Base-by-base conservation (phyloP, 2,113 vertebrate genomes). In the Cinclus cinclus region DNA sequence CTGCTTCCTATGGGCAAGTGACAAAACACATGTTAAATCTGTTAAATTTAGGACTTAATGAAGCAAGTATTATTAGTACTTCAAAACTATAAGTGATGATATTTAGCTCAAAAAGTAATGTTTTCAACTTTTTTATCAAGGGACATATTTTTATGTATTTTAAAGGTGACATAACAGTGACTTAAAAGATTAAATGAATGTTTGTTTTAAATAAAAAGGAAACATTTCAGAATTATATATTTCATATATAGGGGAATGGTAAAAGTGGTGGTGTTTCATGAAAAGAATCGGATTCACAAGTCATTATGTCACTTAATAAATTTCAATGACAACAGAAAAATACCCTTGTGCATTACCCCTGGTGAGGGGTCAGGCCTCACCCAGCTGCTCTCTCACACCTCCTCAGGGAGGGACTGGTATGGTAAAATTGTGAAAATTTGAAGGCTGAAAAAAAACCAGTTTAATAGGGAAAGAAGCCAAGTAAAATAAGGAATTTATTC, bases 11-110 rank as follows among this genome's bases (percentile, higher is more conserved):
- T 67, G 10, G 18, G 23, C 37, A 90, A 71, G 33, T 82, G 70
- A 77, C 1, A 3, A 91, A 79, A 41, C 0, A 0, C 16, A 15
- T 16, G 20, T 37, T 37, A 37, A 37, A 37, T 37, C 73, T 63
- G 67, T 74, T 67, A 8, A 86, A 92, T 63, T 62, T 42, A 39
- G 15, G 55, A 62, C 41, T 86, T 69, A 63, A 67, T 39, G 35
- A 90, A 53, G 4, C 5, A 49, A 17, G 28, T 52, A 37, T 50
- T 87, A 11, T 50, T 68, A 91, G 50, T 68, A 64, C 4, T 44
- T 3, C 39, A 82, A 67, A 75, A 67, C 2, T 27, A 11, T 20
- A 74, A 70, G 25, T 2, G 4, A 44, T 35, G 25, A 10, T 31
- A 4, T 31, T 80, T 74, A 81, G 19, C 42, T 90, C 3, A 42